Evolutionary conservation across 2,888 invertebrate species (phyloP), one percentile per base, ranked within the genome.

Genomic region (Lasioglossum pauxillum): DNA sequence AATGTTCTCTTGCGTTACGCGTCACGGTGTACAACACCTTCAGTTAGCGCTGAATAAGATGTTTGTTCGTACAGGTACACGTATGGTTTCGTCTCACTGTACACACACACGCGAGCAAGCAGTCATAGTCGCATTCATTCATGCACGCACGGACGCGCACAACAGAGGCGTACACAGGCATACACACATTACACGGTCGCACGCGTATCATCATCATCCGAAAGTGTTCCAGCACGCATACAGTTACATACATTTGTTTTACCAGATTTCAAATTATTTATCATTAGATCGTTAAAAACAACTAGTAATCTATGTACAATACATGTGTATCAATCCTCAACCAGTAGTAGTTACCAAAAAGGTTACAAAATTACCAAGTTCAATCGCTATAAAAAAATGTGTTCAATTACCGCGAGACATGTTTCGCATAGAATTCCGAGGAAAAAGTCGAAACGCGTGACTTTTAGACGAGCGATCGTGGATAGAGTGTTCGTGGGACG

Each of bases 281-380:
- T 92, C 90, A 93, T 92, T 93, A 94, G 87, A 91, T 92, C 91
- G 91, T 94, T 94, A 94, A 91, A 93, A 90, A 92, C 90, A 92
- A 91, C 86, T 93, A 92, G 92, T 92, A 92, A 89, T 89, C 89
- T 93, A 93, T 93, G 84, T 92, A 93, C 44, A 94, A 88, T 92
- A 93, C 92, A 94, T 86, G 86, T 92, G 91, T 91, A 93, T 93
- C 90, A 92, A 93, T 94, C 92, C 93, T 93, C 92, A 94, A 93
- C 92, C 93, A 93, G 90, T 92, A 71, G 71, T 71, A 71, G 71
- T 71, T 94, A 93, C 91, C 90, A 91, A 92, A 64, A 93, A 90
- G 89, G 90, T 93, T 94, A 94, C 90, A 92, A 92, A 92, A 89
- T 92, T 92, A 90, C 86, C 86, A 91, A 91, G 90, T 93, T 93